phyloP scores from a whole-genome alignment of 2,888 invertebrate genomes.

The Pachydiplax longipennis region DNA sequence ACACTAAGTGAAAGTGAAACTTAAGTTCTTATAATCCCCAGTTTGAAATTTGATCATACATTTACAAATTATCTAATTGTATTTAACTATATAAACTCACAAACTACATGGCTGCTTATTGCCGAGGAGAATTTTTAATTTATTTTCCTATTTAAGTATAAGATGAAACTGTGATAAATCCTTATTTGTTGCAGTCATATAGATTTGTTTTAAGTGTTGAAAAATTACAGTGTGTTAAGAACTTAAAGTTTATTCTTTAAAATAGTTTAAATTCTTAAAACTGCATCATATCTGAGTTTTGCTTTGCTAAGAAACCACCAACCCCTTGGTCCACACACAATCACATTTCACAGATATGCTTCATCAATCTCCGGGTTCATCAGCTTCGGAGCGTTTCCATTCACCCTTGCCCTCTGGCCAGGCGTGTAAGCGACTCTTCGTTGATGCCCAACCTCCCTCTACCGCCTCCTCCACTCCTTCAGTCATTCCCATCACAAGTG shows the following conservation, averaged over 20 bases:
- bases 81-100: too few species aligned
- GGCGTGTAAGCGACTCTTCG: constrained; percentile 58
- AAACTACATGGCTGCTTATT: too few species aligned
- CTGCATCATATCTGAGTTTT: constrained; percentile 47
- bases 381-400: constrained; percentile 68
- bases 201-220: background rate
- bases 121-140: too few species aligned
- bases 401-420: constrained; percentile 66
- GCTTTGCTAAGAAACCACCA: constrained; percentile 54
- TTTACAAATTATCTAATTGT: too few species aligned
- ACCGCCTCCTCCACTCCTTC: background rate
- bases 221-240: background rate
- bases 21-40: too few species aligned
- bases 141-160: too few species aligned
- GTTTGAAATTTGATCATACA: too few species aligned
- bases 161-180: background rate
- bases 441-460: constrained; percentile 33
- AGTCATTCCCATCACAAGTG: constrained; percentile 5
- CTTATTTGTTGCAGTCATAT: background rate
- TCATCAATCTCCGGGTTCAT: constrained; percentile 53
- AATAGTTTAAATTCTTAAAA: background rate
- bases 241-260: background rate
- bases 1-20: too few species aligned
- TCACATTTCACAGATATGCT: constrained; percentile 41
- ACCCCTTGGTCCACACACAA: constrained; percentile 52